Evolutionary conservation across 1,140 invertebrate species (phyloP), one percentile per base, ranked within the genome.

Genomic region (Pentalonia nigronervosa): DNA sequence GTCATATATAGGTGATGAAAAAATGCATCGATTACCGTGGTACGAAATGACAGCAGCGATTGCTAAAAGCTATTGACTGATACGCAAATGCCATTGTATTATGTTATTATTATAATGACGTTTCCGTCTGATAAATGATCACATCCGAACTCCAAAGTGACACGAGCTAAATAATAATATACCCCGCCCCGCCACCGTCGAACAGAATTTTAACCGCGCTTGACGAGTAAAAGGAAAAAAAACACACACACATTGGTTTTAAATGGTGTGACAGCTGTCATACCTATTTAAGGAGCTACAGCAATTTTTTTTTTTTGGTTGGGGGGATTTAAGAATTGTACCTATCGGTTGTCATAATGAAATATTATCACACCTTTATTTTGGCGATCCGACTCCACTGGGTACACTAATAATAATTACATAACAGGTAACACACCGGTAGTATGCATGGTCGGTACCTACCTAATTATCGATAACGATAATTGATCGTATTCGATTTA

Each of bases 11-110:
- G 7, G 21, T 56, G 21, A 30, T 25, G 7, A 2, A 11, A 76
- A 76, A n/a, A 76, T n/a, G 30, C 60, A 86, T 86, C 21, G 36
- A 86, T 45, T 86, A 86, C 23, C 36, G 23, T 23, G 81, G 3
- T 45, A 45, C 30, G 14, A 45, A 86, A 41, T 45, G 83, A 86
- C 83, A 86, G 41, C 41, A 41, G 83, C 14, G 60, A 86, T 45
- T 86, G 36, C 41, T 45, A 86, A 86, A 83, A 86, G 83, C 83
- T 41, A 41, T 41, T 86, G 41, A 86, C 23, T 86, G 83, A 86
- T 86, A 86, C 30, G 60, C 60, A 76, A 14, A 76, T 76, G 30
- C 30, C 14, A n/a, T n/a, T 76, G 60, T 76, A 34, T 76, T n/a
- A 34, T 60, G 7, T 2, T 41, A 41, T 41, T 41, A 41, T 41